Base-by-base conservation (phyloP, 2,888 invertebrate species). In the Osmoderma eremita region DNA sequence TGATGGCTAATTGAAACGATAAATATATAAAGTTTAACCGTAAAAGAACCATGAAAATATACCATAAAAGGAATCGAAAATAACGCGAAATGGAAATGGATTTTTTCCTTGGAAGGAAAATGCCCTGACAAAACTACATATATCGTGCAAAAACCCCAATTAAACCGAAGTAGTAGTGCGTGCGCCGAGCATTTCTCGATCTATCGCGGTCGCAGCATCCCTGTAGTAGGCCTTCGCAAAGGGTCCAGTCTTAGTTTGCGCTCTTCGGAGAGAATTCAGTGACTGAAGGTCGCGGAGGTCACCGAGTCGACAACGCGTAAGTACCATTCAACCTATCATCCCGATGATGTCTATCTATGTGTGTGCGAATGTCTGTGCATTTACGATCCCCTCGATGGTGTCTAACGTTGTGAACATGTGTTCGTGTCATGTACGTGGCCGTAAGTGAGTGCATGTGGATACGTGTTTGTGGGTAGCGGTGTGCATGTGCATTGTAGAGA, bases 81-180 rank as follows among this genome's bases (percentile, higher is more conserved):
- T 15, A 61, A 48, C 22, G 45, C 56, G 42, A 42, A 61, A 45
- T 61, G 45, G 30, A 45, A 61, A 36, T 61, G 13, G 58, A 30
- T 61, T 61, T 61, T 61, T 61, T 56, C 36, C 58, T 61, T 61
- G 45, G 58, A 18, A 61, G 45, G 48, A 61, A 61, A 45, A 61
- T 61, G 36, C 58, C 58, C 58, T 61, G 58, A 61, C 58, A 61
- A 61, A 61, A 61, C 58, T 61, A 61, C 65, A 67, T 69, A 68
- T 70, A 71, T 67, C 71, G 72, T 68, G 72, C 72, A 82, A 81
- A 82, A 81, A 79, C 79, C 78, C 81, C 82, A 82, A 82, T 82
- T 82, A 82, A 82, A 81, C 78, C 81, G 77, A 79, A 79, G 81
- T 80, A 78, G 80, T 81, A 80, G 81, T 81, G 81, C 81, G 81